A percentile compares a stretch with the other conserved stretches of the same genome.
Evolutionary conservation across 2,888 invertebrate species (phyloP).

Genomic region (Eulithis prunata): DNA sequence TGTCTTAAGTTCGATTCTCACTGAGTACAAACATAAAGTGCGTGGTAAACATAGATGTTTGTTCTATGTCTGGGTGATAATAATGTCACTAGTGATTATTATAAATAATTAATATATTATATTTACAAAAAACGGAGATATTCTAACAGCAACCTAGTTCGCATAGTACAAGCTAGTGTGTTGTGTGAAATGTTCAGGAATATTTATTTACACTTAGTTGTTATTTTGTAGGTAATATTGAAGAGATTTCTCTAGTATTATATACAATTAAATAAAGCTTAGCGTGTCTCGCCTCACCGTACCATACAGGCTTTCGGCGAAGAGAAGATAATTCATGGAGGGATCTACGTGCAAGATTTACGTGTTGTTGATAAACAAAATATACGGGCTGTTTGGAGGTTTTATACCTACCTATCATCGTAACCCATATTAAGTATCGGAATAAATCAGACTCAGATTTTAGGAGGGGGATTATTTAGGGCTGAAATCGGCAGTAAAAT

Average conservation of each 20-base stretch:
- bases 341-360: constrained; percentile 33
- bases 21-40: too few relatives aligned
- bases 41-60: too few relatives aligned
- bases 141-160: too few relatives aligned
- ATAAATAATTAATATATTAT: too few relatives aligned
- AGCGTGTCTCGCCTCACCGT: constrained; percentile 12
- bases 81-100: too few relatives aligned
- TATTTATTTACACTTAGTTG: not conserved
- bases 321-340: constrained; percentile 19
- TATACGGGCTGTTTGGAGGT: constrained; percentile 19
- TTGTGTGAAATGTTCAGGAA: too few relatives aligned
- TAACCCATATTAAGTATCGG: constrained; percentile 11
- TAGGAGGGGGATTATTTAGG: not conserved
- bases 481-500: not conserved
- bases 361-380: constrained; percentile 33
- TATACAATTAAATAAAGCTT: constrained; percentile 3
- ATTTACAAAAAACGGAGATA: too few relatives aligned
- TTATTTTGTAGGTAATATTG: not conserved
- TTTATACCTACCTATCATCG: constrained; percentile 13
- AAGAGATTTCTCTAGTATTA: too few relatives aligned
- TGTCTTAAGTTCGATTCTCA: too few relatives aligned
- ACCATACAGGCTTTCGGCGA: constrained; percentile 4
- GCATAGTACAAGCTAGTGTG: too few relatives aligned
- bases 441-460: constrained; percentile 11
- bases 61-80: too few relatives aligned